Conservation (phyloP, 2,113 vertebrate species). For the Rousettus leschenaultii region DNA sequence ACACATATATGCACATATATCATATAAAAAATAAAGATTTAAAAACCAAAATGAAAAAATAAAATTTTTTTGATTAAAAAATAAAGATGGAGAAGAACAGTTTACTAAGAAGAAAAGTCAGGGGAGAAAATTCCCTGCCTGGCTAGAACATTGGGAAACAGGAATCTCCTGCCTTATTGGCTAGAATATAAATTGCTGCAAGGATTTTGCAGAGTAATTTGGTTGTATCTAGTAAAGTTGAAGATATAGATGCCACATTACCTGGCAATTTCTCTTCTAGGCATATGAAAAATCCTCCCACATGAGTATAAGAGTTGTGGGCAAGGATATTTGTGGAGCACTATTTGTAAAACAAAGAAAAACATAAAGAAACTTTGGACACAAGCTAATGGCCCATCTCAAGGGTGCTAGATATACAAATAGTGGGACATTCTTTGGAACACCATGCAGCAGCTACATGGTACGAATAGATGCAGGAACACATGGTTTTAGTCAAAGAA, state of each 20-base stretch:
- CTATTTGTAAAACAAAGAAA: neutral
- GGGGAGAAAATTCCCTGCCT: neutral
- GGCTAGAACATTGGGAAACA: neutral
- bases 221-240: neutral
- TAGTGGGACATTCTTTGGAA: neutral
- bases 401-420: neutral
- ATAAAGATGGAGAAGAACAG: neutral
- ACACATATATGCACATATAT: neutral
- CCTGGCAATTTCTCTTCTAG: neutral
- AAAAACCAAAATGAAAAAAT: neutral
- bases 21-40: neutral
- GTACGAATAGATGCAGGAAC: no score
- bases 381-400: neutral
- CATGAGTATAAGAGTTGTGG: neutral
- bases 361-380: neutral
- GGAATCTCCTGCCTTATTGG: neutral
- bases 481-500: neutral
- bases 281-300: neutral
- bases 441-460: accelerated
- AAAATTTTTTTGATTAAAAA: neutral
- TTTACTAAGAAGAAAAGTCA: neutral
- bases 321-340: neutral
- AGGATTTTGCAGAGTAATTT: neutral
- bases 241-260: neutral
- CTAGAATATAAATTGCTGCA: neutral